Evolutionary conservation across 2,888 invertebrate genomes (phyloP).

Genomic region (Euproctis similis): DNA sequence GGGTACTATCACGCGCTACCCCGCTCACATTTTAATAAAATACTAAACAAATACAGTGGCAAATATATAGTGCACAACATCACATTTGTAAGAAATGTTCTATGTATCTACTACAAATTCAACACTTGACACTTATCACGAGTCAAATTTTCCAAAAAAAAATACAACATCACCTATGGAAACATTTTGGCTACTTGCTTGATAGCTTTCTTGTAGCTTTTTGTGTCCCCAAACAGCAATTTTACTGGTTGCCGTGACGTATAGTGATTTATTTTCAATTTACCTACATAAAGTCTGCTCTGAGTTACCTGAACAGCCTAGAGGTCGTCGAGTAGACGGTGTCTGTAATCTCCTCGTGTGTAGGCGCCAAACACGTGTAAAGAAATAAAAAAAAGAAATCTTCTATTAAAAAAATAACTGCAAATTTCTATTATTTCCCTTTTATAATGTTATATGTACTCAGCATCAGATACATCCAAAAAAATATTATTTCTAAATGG

Average conservation of each 20-base stretch:
- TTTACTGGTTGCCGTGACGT: slow-evolving; percentile 24
- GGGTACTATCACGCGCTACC: slow-evolving; percentile 47
- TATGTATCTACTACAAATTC: slow-evolving; percentile 10
- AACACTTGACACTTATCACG: too few relatives aligned
- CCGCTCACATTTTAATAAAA: slow-evolving; percentile 34
- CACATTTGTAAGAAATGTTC: slow-evolving; percentile 49
- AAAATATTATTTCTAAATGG: too few relatives aligned
- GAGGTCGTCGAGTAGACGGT: slow-evolving; percentile 50
- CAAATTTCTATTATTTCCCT: too few relatives aligned
- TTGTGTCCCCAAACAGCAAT: slow-evolving; percentile 43
- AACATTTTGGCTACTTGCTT: slow-evolving; percentile 20
- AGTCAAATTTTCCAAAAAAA: slow-evolving; percentile 52
- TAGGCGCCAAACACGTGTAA: slow-evolving; percentile 51
- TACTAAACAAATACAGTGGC: slow-evolving; percentile 51
- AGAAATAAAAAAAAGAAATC: too few relatives aligned
- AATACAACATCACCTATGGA: slow-evolving; percentile 23
- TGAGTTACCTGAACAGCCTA: slow-evolving; percentile 59
- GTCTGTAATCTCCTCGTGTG: slow-evolving; percentile 32
- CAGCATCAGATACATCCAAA: too few relatives aligned
- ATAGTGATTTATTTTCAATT: slow-evolving; percentile 33
- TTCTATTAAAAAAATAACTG: too few relatives aligned
- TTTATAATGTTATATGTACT: too few relatives aligned
- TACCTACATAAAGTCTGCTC: too few relatives aligned
- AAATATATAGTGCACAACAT: slow-evolving; percentile 43
- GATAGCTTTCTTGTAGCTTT: slow-evolving; percentile 31